phyloP scores from a whole-genome alignment of 2,888 invertebrate species.

The Herminia tarsipennalis region DNA sequence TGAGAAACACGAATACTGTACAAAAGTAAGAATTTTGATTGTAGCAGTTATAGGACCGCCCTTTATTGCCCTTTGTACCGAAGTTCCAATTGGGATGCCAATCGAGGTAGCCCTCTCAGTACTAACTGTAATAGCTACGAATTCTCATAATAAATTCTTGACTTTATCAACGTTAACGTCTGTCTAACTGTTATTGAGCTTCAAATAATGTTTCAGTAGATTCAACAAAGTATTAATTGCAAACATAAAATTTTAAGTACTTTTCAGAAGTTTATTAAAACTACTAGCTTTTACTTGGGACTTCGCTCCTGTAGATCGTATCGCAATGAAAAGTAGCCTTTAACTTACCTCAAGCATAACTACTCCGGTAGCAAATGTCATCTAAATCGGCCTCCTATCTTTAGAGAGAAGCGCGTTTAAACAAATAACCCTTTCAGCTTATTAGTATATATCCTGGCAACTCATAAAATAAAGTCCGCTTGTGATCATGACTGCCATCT shows the following conservation, averaged over 20 bases:
- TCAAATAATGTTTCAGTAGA: no score
- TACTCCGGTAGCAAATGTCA: no score
- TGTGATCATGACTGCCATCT: no score
- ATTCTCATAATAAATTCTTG: constrained; percentile 22
- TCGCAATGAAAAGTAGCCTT: no score
- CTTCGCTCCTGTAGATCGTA: no score
- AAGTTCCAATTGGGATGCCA: constrained; percentile 27
- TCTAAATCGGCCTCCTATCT: no score
- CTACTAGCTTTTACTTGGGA: no score
- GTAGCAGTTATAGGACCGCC: constrained; percentile 41
- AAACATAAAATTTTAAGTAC: not conserved
- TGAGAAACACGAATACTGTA: constrained; percentile 43
- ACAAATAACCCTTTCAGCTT: no score
- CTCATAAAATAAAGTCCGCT: no score
- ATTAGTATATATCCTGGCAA: no score
- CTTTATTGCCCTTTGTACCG: constrained; percentile 19
- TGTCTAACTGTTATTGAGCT: constrained; percentile 15
- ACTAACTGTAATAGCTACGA: constrained; percentile 29
- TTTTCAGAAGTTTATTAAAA: not conserved
- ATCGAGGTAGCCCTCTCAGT: constrained; percentile 28
- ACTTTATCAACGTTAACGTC: constrained; percentile 10
- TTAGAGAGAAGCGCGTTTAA: no score
- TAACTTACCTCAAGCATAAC: no score
- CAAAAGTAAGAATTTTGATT: constrained; percentile 48
- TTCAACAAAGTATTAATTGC: not conserved